These are phyloP conservation scores for Dendrolimus kikuchii DNA, from an alignment of 1,140 invertebrate genomes.

Conservation along the genomic window DNA sequence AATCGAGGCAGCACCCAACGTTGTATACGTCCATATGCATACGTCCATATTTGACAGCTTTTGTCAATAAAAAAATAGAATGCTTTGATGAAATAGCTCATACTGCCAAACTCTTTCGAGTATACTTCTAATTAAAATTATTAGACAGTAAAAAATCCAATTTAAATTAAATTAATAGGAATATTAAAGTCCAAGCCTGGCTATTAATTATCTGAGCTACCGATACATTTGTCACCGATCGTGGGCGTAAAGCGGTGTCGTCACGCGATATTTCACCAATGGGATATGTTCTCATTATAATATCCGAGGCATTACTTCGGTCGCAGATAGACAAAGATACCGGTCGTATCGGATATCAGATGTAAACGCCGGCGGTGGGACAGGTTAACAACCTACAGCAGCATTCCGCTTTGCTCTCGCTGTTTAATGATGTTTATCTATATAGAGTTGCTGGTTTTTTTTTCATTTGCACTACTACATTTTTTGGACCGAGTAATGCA, in stretches of 20 bases:
- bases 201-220: not conserved
- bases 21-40: no score
- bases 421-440: conserved; percentile 37
- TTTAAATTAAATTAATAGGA: no score
- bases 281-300: conserved; percentile 37
- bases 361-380: conserved; percentile 36
- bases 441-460: conserved; percentile 37
- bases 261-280: conserved; percentile 17
- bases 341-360: conserved; percentile 51
- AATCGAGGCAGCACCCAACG: no score
- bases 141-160: no score
- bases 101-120: no score
- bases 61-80: no score
- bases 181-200: no score
- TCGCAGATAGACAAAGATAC: conserved; percentile 53
- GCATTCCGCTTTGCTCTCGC: conserved; percentile 35
- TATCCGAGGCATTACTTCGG: conserved; percentile 40
- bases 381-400: conserved; percentile 50
- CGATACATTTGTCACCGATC: not conserved
- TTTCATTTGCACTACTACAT: no score
- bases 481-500: no score
- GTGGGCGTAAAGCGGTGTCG: conserved; percentile 6
- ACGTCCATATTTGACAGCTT: no score
- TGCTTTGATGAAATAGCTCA: no score
- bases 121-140: no score